These are phyloP conservation scores for Neofelis nebulosa DNA, from an alignment of 2,113 vertebrate genomes.

Conservation along the genomic window DNA sequence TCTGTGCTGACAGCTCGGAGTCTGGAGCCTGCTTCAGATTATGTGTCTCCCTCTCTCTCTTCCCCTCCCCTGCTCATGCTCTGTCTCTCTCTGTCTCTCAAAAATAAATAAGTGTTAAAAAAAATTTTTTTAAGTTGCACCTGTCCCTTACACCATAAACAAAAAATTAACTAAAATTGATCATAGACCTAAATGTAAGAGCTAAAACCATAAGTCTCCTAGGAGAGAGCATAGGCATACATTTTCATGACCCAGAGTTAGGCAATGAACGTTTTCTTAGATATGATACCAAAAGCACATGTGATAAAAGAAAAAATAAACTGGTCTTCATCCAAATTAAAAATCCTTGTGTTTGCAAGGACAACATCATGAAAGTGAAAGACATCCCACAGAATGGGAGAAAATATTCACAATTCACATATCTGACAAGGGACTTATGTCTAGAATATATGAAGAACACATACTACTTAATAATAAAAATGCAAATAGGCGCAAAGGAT, in stretches of 20 bases:
- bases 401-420: background rate
- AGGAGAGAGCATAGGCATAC: background rate
- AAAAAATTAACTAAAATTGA: slow-evolving; percentile 3
- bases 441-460: background rate
- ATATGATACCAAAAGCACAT: background rate
- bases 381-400: background rate
- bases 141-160: background rate
- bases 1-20: too few relatives aligned
- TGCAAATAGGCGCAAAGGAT: background rate
- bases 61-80: too few relatives aligned
- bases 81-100: too few relatives aligned
- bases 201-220: background rate
- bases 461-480: background rate
- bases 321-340: background rate
- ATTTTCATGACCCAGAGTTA: background rate
- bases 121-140: background rate
- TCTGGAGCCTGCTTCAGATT: too few relatives aligned
- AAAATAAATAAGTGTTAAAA: too few relatives aligned
- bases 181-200: background rate
- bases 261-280: background rate
- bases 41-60: too few relatives aligned
- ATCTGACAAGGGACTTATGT: background rate
- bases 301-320: background rate
- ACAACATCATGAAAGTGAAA: background rate
- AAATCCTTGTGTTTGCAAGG: background rate